Base-by-base conservation (phyloP, 2,113 vertebrate species). In the Falco punctatus region DNA sequence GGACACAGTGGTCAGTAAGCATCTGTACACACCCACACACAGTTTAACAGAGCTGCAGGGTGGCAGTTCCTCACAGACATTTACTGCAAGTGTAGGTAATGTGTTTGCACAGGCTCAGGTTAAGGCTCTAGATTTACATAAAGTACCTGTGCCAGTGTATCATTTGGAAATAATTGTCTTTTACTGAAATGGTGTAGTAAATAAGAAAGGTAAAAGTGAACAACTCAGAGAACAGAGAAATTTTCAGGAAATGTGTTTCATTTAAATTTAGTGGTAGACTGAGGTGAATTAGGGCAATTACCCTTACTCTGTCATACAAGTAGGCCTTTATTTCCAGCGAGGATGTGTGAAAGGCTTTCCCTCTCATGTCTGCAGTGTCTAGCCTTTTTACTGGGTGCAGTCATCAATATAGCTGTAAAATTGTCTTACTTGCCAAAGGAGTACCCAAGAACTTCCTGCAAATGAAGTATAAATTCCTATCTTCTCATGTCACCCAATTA, bases 81-180 rank as follows among this genome's bases (percentile, higher is more conserved):
- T 44, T 64, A 9, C n/a, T 44, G 26, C 20, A n/a, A 5, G 24
- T 1, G 0, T 24, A n/a, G n/a, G 19, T 33, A n/a, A 27, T 19
- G 3, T 1, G 1, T 57, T 69, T 73, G 44, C n/a, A 16, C n/a
- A 54, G 62, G 33, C 11, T 77, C 14, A 35, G 58, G 38, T 35
- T 28, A 69, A 77, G 64, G 35, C 6, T 44, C 14, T 27, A 2
- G n/a, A 8, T 49, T 65, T 70, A 20, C 51, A 48, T 1, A 38
- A 44, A 22, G 28, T 13, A 32, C 7, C 22, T 49, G 7, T 51
- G 19, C 19, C 73, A 51, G 3, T 13, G 38, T 35, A 11, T 54
- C 8, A 3, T 19, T 24, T 55, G 59, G 33, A 74, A 85, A 85
- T 30, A 13, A 27, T 28, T 67, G 2, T 62, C 32, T 65, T 19